Evolutionary conservation across 2,797 vertebrate species (phyloP), one percentile per base, ranked within the genome.

Genomic region (Alcedo atthis): DNA sequence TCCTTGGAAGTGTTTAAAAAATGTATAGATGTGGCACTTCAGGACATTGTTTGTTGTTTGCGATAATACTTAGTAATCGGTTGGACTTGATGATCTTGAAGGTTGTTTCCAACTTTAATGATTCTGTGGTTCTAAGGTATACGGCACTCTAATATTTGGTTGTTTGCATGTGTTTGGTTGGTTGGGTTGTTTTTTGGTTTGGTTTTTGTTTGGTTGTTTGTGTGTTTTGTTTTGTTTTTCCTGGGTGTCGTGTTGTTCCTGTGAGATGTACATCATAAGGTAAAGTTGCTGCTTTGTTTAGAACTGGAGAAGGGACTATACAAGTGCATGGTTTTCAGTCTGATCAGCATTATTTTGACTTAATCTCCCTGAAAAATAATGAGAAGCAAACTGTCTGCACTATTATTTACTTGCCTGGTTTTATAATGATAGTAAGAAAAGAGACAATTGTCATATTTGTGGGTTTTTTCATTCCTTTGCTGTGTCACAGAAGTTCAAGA

Each of bases 221-320:
- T 30, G 28, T 6, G 4, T 33, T 33, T 33, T n/a, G n/a, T 37
- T 37, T 37, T 59, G 16, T n/a, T 55, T 37, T 63, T 4, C 22
- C 7, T 30, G 30, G 6, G 4, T 33, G 3, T 51, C 0, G 0
- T 48, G 11, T 71, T 69, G 57, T 26, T 28, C 17, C 12, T 20
- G 28, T 35, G 33, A 54, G 33, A 40, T 49, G 16, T 66, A 24
- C 4, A 1, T 61, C 66, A 6, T 48, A 61, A 75, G 15, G 14
- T 77, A 18, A 85, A 77, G 22, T 25, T 70, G 26, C 37, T 71
- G 69, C 42, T 89, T 83, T 70, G 42, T 8, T 58, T 92, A 51
- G 48, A 45, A 33, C 20, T 69, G 37, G 33, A n/a, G 8, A 64
- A 45, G 25, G 74, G 42, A 69, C 7, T 12, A 6, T 68, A 6